These are phyloP conservation scores for Abrostola tripartita DNA, from an alignment of 2,888 invertebrate species.

Conservation along the genomic window DNA sequence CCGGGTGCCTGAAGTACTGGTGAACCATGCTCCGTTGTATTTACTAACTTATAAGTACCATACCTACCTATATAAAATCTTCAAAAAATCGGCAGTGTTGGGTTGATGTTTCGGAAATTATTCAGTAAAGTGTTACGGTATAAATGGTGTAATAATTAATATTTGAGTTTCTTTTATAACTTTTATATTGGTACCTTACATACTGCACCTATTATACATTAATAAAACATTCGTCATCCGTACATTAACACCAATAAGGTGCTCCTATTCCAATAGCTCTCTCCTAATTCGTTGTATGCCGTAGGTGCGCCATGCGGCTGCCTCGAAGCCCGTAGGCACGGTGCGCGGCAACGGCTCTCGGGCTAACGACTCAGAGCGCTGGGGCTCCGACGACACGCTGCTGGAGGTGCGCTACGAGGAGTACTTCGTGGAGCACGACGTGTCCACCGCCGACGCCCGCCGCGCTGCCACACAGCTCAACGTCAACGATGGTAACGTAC, in stretches of 20 bases:
- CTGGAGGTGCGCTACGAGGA: conserved; percentile 84
- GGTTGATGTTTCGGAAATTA: too few relatives aligned
- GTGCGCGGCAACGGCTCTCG: conserved; percentile 65
- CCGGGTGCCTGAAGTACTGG: conserved; percentile 82
- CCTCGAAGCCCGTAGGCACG: conserved; percentile 78
- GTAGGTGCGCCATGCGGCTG: conserved; percentile 82
- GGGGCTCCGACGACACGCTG: conserved; percentile 58
- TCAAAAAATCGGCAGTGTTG: too few relatives aligned
- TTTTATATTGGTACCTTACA: too few relatives aligned
- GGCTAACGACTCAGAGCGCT: conserved; percentile 59
- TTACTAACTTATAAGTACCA: background rate
- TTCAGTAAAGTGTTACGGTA: too few relatives aligned
- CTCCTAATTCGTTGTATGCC: background rate
- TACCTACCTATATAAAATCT: conserved; percentile 3
- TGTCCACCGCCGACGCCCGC: conserved; percentile 88
- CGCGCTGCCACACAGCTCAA: conserved; percentile 84
- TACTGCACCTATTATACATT: too few relatives aligned
- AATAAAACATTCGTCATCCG: too few relatives aligned
- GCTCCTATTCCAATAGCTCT: background rate
- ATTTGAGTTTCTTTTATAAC: too few relatives aligned
- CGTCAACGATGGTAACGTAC: conserved; percentile 67
- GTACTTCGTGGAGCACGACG: conserved; percentile 90
- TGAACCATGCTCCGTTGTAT: conserved; percentile 46
- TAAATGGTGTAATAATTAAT: too few relatives aligned
- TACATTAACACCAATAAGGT: background rate